A percentile compares a stretch with the other conserved stretches of the same genome.
Conservation (phyloP, 2,888 invertebrate genomes). For the Criorhina ranunculi region DNA sequence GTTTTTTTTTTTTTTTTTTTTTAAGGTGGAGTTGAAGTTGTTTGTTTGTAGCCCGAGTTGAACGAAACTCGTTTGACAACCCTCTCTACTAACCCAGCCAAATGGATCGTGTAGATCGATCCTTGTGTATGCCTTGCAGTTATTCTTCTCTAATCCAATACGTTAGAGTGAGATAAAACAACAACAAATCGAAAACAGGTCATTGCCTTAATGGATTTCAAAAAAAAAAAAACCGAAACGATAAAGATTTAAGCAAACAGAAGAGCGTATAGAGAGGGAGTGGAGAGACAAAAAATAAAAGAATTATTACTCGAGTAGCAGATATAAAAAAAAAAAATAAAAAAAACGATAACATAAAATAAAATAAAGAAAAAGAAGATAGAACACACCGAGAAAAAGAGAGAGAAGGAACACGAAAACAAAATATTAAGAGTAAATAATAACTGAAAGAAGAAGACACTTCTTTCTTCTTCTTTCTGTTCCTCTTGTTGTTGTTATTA, state of each 20-base stretch:
- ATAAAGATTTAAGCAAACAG: slow-evolving; percentile 82
- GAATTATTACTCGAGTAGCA: slow-evolving; percentile 73
- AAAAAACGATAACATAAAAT: slow-evolving; percentile 36
- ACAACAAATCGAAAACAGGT: slow-evolving; percentile 79
- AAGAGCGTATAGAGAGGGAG: slow-evolving; percentile 67
- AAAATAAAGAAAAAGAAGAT: slow-evolving; percentile 37
- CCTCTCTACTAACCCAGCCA: slow-evolving; percentile 73
- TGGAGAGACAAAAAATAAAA: slow-evolving; percentile 57
- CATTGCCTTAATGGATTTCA: slow-evolving; percentile 78
- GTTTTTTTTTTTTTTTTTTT: slow-evolving; percentile 45
- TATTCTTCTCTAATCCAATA: slow-evolving; percentile 36
- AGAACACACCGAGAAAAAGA: slow-evolving; percentile 20
- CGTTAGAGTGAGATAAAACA: slow-evolving; percentile 77
- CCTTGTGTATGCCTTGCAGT: slow-evolving; percentile 18
- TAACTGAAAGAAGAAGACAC: slow-evolving; percentile 70
- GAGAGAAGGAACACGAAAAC: too few relatives aligned
- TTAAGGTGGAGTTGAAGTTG: slow-evolving; percentile 58
- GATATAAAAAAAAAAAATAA: slow-evolving; percentile 55
- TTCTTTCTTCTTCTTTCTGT: too few relatives aligned
- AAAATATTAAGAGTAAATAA: slow-evolving; percentile 72
- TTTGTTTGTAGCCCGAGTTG: slow-evolving; percentile 26
- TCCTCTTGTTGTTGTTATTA: too few relatives aligned
- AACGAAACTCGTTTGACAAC: slow-evolving; percentile 69
- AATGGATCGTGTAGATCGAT: slow-evolving; percentile 67
- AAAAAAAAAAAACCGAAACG: slow-evolving; percentile 76